A percentile compares a stretch with the other conserved stretches of the same genome.
phyloP scores from a whole-genome alignment of 2,888 invertebrate genomes.

The Tetranychus truncatus region DNA sequence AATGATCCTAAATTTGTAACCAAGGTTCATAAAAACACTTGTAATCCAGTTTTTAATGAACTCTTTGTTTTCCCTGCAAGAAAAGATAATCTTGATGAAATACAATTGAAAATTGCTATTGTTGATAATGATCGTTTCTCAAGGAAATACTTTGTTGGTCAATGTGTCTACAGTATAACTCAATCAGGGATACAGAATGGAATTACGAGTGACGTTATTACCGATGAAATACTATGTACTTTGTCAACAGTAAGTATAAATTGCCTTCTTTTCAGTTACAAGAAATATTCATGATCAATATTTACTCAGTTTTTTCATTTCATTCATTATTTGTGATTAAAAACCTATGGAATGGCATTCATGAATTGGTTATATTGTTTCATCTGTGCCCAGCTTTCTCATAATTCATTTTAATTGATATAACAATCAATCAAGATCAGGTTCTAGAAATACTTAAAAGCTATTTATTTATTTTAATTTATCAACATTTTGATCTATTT shows the following conservation, averaged over 20 bases:
- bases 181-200: slow-evolving; percentile 26
- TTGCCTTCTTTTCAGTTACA: too few relatives aligned
- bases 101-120: slow-evolving; percentile 30
- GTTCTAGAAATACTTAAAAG: too few relatives aligned
- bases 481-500: too few relatives aligned
- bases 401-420: too few relatives aligned
- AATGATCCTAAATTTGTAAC: slow-evolving; percentile 30
- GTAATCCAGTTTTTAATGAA: slow-evolving; percentile 32
- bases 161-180: slow-evolving; percentile 31
- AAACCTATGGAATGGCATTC: too few relatives aligned
- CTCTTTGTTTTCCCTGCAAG: slow-evolving; percentile 29
- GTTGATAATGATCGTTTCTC: slow-evolving; percentile 34
- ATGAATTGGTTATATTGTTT: too few relatives aligned
- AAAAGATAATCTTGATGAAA: slow-evolving; percentile 21
- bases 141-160: slow-evolving; percentile 33
- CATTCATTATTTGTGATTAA: too few relatives aligned
- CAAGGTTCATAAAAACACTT: slow-evolving; percentile 30
- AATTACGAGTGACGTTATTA: slow-evolving; percentile 28
- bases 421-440: too few relatives aligned
- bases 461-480: too few relatives aligned
- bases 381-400: too few relatives aligned
- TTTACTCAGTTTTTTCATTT: too few relatives aligned
- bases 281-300: too few relatives aligned
- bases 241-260: slow-evolving; percentile 21
- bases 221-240: slow-evolving; percentile 30